These are phyloP conservation scores for Gallinago undulata DNA, from an alignment of 2,113 vertebrate species.

Conservation along the genomic window DNA sequence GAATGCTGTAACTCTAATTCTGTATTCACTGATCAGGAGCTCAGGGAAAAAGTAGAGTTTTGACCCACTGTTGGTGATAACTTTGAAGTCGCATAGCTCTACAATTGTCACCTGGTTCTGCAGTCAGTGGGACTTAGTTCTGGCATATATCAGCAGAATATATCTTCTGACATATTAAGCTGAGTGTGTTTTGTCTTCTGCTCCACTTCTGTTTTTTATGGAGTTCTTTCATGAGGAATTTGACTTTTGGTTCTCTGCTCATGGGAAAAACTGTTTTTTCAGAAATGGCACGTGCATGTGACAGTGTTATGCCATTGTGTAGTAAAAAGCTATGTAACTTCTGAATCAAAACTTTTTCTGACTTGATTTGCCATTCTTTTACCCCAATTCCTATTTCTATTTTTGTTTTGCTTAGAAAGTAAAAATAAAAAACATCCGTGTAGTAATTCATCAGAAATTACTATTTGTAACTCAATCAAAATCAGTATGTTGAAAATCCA, in stretches of 20 bases:
- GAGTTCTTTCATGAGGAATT: background rate
- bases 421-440: background rate
- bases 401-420: background rate
- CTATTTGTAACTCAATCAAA: background rate
- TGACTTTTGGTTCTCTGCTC: background rate
- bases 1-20: background rate
- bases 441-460: background rate
- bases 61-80: background rate
- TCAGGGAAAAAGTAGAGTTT: background rate
- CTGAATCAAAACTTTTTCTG: background rate
- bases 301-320: rapidly evolving
- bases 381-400: background rate
- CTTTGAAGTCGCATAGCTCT: background rate
- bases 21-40: background rate
- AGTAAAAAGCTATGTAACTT: background rate
- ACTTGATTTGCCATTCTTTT: background rate
- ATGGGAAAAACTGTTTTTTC: background rate
- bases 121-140: background rate
- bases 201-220: background rate
- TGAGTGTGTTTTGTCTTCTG: background rate
- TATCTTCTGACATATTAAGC: background rate
- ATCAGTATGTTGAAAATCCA: background rate
- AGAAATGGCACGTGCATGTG: background rate
- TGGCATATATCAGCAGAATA: background rate
- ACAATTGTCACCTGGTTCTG: background rate